phyloP scores from a whole-genome alignment of 92 coral and sea anemone genomes.

The Pocillopora meandrina region DNA sequence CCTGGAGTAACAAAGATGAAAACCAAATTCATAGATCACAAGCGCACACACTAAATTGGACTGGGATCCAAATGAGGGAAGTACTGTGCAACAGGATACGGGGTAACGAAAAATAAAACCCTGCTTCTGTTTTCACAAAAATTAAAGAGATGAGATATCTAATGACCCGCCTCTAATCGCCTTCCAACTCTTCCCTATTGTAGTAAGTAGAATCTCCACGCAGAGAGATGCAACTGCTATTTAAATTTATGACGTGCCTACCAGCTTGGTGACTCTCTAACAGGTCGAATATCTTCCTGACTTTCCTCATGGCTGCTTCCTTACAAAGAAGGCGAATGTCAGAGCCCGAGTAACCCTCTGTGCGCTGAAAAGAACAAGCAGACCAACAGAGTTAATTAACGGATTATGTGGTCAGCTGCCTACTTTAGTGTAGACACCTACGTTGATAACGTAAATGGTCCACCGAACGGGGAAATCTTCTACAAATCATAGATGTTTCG shows the following conservation, averaged over 20 bases:
- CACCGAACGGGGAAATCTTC: too few relatives aligned
- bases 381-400: not conserved
- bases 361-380: conserved; percentile 51
- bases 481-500: too few relatives aligned
- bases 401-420: not conserved
- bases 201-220: too few relatives aligned
- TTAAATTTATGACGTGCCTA: not conserved
- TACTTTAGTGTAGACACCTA: not conserved
- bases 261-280: conserved; percentile 86
- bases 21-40: too few relatives aligned
- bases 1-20: too few relatives aligned
- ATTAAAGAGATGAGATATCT: not conserved
- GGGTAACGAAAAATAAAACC: too few relatives aligned
- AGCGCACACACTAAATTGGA: too few relatives aligned
- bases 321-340: conserved; percentile 93
- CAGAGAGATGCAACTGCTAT: not conserved
- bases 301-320: conserved; percentile 98
- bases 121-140: not conserved
- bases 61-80: too few relatives aligned
- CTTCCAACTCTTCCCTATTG: too few relatives aligned
- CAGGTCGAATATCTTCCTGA: conserved; percentile 92
- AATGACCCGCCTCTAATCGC: too few relatives aligned
- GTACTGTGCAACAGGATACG: too few relatives aligned
- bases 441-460: not conserved
- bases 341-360: conserved; percentile 98